These are phyloP conservation scores for Pocillopora meandrina DNA, from an alignment of 92 coral and sea anemone species.

Conservation along the genomic window DNA sequence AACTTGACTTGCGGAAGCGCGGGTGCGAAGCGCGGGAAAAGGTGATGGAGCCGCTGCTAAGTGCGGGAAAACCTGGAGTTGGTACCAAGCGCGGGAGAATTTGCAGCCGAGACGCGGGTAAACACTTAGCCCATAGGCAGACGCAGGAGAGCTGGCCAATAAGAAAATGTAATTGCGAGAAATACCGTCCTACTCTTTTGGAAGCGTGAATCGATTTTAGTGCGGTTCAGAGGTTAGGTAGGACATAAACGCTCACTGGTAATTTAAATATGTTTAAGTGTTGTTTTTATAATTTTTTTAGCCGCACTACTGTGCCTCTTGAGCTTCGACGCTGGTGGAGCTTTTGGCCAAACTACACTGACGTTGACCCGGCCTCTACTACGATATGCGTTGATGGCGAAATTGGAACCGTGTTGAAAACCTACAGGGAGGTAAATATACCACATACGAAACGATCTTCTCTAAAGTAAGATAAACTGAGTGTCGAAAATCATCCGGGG, in stretches of 20 bases:
- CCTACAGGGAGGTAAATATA: conserved; percentile 79
- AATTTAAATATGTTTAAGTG: not conserved
- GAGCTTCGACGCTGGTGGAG: conserved; percentile 81
- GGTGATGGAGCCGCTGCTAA: not conserved
- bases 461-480: not conserved
- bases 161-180: no score
- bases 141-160: not conserved
- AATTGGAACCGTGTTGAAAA: conserved; percentile 88
- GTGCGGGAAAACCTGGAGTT: not conserved
- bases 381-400: conserved; percentile 88
- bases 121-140: not conserved
- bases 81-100: not conserved
- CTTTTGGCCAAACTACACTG: conserved; percentile 65
- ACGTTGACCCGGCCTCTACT: conserved; percentile 59
- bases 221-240: no score
- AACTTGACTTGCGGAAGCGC: not conserved
- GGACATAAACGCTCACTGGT: not conserved
- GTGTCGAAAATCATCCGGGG: no score
- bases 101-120: not conserved
- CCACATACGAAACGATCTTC: not conserved
- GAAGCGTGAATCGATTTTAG: no score
- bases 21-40: not conserved
- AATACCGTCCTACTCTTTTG: no score
- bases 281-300: not conserved
- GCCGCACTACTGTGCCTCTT: conserved; percentile 88